Conservation (phyloP, 2,797 vertebrate genomes). For the Manis javanica region DNA sequence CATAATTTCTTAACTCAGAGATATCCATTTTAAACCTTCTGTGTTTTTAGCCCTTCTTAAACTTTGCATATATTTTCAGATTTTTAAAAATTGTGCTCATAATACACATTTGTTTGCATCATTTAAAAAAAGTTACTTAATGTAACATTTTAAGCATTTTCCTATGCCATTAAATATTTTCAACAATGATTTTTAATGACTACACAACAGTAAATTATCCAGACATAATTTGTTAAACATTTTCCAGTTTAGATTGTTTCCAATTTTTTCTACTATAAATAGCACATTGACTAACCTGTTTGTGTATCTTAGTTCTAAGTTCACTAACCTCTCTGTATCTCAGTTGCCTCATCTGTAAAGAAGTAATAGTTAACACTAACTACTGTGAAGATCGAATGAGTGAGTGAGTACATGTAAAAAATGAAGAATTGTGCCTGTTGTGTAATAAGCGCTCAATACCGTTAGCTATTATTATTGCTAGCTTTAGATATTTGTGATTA, state of each 20-base stretch:
- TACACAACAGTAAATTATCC: neutral
- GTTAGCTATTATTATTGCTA: neutral
- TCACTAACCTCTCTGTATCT: neutral
- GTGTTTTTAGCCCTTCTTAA: neutral
- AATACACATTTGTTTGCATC: neutral
- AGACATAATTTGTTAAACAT: neutral
- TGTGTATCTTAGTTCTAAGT: neutral
- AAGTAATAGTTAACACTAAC: neutral
- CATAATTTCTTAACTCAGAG: neutral
- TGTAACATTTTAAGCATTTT: neutral
- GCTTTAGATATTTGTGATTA: conserved; percentile 35
- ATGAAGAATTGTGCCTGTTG: neutral
- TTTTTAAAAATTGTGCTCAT: conserved; percentile 8
- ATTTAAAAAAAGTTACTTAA: neutral
- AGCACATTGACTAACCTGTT: neutral
- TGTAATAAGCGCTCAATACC: neutral
- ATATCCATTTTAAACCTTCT: conserved; percentile 16
- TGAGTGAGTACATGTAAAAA: neutral
- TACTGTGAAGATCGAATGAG: neutral
- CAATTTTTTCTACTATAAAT: neutral
- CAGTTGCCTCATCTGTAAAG: neutral
- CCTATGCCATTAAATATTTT: neutral
- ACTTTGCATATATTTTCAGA: neutral
- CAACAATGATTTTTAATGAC: conserved; percentile 25
- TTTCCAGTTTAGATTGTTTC: neutral